A percentile compares a stretch with the other conserved stretches of the same genome.
Evolutionary conservation across 2,888 invertebrate species (phyloP).

Genomic region (Pachymerium ferrugineum): DNA sequence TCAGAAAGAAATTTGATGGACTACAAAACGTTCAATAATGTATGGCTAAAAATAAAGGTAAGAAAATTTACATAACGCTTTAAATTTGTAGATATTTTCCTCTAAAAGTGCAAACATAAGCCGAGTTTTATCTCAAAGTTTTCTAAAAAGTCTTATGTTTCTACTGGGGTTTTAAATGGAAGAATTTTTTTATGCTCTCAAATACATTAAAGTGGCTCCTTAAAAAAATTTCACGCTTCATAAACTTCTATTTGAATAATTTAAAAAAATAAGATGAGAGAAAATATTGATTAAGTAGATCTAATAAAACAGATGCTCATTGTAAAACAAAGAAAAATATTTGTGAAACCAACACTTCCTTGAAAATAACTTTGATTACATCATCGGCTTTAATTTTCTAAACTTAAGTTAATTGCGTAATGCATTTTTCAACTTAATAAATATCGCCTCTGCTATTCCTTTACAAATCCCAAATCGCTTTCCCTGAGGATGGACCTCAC

Average conservation of each 20-base stretch:
- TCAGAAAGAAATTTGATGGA: not conserved
- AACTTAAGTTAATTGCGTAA: too few species aligned
- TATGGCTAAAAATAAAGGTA: not conserved
- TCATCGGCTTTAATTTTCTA: too few species aligned
- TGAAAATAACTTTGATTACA: too few species aligned
- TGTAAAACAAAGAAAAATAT: not conserved
- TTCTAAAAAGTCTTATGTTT: not conserved
- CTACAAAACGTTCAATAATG: not conserved
- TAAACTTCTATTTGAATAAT: conserved; percentile 7
- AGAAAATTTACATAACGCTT: not conserved
- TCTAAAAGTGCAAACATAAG: not conserved
- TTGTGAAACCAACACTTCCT: too few species aligned
- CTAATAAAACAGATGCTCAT: not conserved
- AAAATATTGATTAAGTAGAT: conserved; percentile 1
- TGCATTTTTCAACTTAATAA: too few species aligned
- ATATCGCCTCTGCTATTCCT: too few species aligned
- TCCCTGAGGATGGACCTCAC: too few species aligned
- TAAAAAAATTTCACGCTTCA: conserved; percentile 16
- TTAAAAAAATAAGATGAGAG: not conserved
- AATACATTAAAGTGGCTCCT: not conserved
- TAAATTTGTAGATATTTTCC: not conserved
- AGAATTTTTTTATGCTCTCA: not conserved
- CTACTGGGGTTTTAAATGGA: not conserved
- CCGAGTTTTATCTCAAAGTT: not conserved
- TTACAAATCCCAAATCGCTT: too few species aligned